Conservation (phyloP, 2,888 invertebrate genomes). For the Carcina quercana region DNA sequence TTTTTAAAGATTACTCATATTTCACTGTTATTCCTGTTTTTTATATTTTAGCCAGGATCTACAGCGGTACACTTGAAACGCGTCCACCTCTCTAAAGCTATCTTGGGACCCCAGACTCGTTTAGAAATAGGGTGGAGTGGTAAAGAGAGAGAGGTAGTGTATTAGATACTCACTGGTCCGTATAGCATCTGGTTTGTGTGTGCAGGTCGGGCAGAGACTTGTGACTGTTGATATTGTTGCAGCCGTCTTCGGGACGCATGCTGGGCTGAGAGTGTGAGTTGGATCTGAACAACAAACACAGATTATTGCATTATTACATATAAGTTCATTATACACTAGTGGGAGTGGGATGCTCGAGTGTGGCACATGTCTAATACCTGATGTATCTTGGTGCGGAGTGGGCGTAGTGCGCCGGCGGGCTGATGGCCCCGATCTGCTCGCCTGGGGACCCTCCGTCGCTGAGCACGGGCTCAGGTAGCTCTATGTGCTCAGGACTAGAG, state of each 20-base stretch:
- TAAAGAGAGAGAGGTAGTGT: not conserved
- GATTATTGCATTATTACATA: too few species aligned
- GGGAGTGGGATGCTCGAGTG: too few species aligned
- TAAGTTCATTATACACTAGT: too few species aligned
- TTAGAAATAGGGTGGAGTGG: too few species aligned
- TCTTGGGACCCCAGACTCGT: too few species aligned
- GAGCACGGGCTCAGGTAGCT: constrained; percentile 42
- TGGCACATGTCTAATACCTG: too few species aligned
- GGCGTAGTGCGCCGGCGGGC: constrained; percentile 83
- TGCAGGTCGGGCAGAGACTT: constrained; percentile 89
- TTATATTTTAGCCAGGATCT: too few species aligned
- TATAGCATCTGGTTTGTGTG: constrained; percentile 69
- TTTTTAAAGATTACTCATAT: too few species aligned
- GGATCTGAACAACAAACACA: too few species aligned
- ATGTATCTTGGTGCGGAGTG: constrained; percentile 61
- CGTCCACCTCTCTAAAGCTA: too few species aligned
- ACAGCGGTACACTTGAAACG: too few species aligned
- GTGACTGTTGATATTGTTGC: constrained; percentile 80
- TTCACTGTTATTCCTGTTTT: too few species aligned
- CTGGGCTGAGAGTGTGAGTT: constrained; percentile 78
- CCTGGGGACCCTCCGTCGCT: constrained; percentile 45
- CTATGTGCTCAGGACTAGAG: constrained; percentile 53
- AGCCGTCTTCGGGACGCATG: constrained; percentile 67
- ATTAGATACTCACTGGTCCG: constrained; percentile 65
- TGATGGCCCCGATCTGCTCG: constrained; percentile 75